Evolutionary conservation across 1,140 invertebrate species (phyloP).

Genomic region (Drosophila ananassae): DNA sequence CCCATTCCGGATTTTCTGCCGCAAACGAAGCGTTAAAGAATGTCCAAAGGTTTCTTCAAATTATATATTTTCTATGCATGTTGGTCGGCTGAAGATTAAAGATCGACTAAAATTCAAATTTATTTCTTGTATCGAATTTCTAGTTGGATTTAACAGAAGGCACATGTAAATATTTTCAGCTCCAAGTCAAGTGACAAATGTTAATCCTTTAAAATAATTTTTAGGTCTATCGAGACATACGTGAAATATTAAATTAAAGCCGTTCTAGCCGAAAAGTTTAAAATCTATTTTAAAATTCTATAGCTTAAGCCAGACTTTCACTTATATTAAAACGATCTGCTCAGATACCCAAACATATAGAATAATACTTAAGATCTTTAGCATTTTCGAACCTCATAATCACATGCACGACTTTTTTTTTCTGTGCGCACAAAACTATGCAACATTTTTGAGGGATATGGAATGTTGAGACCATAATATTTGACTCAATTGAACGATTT

Average conservation of each 20-base stretch:
- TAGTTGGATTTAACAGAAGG: slow-evolving; percentile 8
- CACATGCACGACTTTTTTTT: slow-evolving; percentile 35
- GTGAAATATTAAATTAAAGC: no score
- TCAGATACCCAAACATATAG: no score
- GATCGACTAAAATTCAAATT: background rate
- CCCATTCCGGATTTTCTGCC: slow-evolving; percentile 37
- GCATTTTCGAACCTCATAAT: slow-evolving; percentile 19
- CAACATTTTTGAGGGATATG: slow-evolving; percentile 33
- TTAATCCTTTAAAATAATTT: background rate
- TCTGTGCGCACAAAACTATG: slow-evolving; percentile 62
- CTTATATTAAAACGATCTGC: no score
- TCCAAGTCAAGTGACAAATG: background rate
- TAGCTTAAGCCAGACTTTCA: no score
- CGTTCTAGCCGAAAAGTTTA: no score
- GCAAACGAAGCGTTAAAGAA: slow-evolving; percentile 43
- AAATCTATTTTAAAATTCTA: no score
- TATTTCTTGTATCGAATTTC: slow-evolving; percentile 16
- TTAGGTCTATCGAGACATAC: no score
- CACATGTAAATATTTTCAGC: background rate
- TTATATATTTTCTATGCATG: background rate
- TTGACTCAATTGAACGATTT: slow-evolving; percentile 67
- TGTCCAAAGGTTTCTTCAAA: background rate
- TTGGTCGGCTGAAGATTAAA: background rate
- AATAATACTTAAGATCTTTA: background rate
- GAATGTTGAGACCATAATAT: slow-evolving; percentile 29